Evolutionary conservation across 2,113 vertebrate genomes (phyloP).

Genomic region (Pleuronectes platessa): DNA sequence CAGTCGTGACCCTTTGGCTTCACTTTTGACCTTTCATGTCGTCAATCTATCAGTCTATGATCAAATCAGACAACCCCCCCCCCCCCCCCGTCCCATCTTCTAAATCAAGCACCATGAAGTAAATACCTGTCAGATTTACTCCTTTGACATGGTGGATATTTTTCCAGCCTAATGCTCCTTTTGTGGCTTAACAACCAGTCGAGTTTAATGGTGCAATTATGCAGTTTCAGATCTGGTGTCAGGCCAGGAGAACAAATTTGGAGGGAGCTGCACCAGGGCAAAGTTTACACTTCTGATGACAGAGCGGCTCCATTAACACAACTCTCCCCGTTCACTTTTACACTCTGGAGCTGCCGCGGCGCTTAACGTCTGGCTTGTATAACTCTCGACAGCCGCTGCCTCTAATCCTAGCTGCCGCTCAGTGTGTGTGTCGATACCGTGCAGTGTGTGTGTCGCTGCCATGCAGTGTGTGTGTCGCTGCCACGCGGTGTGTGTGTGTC

Average conservation of each 20-base stretch:
- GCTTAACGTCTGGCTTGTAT: conserved; percentile 45
- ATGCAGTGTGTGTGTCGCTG: not conserved
- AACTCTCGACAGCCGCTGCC: conserved; percentile 37
- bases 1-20: too few species aligned
- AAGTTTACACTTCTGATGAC: conserved; percentile 15
- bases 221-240: conserved; percentile 21
- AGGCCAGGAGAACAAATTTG: conserved; percentile 23
- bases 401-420: conserved; percentile 37
- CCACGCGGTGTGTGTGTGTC: conserved; percentile 10
- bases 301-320: conserved; percentile 35
- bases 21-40: too few species aligned
- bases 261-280: not conserved
- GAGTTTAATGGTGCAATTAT: conserved; percentile 29
- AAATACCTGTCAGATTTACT: too few species aligned
- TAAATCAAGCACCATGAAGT: too few species aligned
- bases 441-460: too few species aligned
- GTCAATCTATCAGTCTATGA: too few species aligned
- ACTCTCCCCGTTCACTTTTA: conserved; percentile 26
- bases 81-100: too few species aligned
- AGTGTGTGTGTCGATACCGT: conserved; percentile 1
- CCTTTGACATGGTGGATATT: not conserved
- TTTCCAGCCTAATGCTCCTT: not conserved
- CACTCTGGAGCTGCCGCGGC: conserved; percentile 17
- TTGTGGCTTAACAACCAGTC: conserved; percentile 20
- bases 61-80: too few species aligned